Evolutionary conservation across 1,140 invertebrate genomes (phyloP).

Genomic region (Caerostris extrusa): DNA sequence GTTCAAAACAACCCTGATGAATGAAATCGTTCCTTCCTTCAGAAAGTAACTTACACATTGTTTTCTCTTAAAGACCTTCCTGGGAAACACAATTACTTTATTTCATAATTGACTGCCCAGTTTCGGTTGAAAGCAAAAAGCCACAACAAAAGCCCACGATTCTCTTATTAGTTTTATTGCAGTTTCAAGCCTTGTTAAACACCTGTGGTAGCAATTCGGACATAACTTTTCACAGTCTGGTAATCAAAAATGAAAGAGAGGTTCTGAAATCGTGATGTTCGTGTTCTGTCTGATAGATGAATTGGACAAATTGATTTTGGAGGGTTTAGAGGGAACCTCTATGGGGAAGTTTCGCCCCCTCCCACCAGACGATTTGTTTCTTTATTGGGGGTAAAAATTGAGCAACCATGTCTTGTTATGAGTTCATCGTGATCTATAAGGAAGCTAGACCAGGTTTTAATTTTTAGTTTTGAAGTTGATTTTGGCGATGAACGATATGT

Average conservation of each 20-base stretch:
- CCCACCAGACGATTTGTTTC: background rate
- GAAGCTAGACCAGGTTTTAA: background rate
- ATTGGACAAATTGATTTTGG: slow-evolving; percentile 60
- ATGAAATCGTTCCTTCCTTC: too few relatives aligned
- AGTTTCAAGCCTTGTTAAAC: slow-evolving; percentile 39
- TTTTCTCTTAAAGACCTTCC: too few relatives aligned
- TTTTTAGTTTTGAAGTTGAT: background rate
- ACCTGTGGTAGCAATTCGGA: background rate
- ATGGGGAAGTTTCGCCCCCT: background rate
- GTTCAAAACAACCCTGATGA: too few relatives aligned
- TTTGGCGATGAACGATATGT: background rate
- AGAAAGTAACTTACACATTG: too few relatives aligned
- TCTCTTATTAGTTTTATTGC: slow-evolving; percentile 38
- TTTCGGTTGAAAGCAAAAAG: background rate
- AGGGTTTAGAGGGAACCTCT: background rate
- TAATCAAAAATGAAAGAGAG: slow-evolving; percentile 29
- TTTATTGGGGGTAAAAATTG: background rate
- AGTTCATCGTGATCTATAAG: slow-evolving; percentile 1
- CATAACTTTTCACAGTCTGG: background rate
- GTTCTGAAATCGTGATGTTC: slow-evolving; percentile 21
- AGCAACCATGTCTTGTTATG: background rate
- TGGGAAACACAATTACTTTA: too few relatives aligned
- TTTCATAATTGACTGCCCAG: too few relatives aligned
- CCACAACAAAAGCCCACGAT: slow-evolving; percentile 23
- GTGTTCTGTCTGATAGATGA: slow-evolving; percentile 22